A percentile compares a stretch with the other conserved stretches of the same genome.
These are phyloP conservation scores for Gasterosteus aculeatus DNA, from an alignment of 2,113 vertebrate species.

Conservation along the genomic window DNA sequence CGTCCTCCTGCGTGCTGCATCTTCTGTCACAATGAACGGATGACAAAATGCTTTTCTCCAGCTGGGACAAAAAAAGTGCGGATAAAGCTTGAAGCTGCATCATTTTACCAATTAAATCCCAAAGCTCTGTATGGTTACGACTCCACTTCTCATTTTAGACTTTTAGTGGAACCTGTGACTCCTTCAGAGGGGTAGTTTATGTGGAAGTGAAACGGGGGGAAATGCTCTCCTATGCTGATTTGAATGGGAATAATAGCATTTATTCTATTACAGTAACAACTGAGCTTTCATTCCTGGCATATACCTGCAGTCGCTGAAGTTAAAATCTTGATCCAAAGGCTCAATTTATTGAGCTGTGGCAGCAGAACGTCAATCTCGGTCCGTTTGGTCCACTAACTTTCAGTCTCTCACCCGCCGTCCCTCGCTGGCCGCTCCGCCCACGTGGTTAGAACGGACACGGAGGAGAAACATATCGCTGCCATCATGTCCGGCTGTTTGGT, in stretches of 20 bases:
- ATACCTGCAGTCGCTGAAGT: not conserved
- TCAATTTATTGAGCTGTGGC: no score
- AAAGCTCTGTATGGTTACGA: no score
- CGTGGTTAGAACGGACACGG: slow-evolving; percentile 23
- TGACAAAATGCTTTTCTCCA: not conserved
- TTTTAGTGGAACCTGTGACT: no score
- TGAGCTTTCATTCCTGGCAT: not conserved
- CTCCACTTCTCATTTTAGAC: no score
- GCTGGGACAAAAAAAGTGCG: no score
- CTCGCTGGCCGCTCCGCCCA: not conserved
- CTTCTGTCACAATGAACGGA: not conserved
- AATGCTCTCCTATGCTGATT: no score
- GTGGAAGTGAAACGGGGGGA: no score
- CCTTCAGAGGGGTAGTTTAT: no score
- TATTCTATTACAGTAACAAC: not conserved
- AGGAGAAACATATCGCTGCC: slow-evolving; percentile 44
- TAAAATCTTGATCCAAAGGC: not conserved
- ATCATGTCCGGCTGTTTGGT: slow-evolving; percentile 42
- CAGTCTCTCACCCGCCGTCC: not conserved
- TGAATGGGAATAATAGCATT: no score
- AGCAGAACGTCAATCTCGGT: not conserved
- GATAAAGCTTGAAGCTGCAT: not conserved
- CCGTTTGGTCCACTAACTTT: slow-evolving; percentile 13
- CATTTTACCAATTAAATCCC: not conserved
- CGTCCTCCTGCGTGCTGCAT: not conserved